A percentile compares a stretch with the other conserved stretches of the same genome.
Evolutionary conservation across 2,888 invertebrate genomes (phyloP).

Genomic region (Vanessa cardui): DNA sequence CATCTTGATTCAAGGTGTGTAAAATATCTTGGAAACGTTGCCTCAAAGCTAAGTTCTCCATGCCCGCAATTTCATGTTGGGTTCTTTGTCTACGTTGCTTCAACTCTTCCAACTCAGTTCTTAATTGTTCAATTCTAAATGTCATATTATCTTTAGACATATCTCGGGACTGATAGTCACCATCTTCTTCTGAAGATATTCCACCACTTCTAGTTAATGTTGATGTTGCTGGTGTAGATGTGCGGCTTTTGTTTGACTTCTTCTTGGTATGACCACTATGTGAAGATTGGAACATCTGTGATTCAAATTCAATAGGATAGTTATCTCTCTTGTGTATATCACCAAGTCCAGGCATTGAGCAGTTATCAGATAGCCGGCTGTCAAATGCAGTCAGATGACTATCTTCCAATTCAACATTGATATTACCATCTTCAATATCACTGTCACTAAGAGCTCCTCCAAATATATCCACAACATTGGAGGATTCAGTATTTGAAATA

Average conservation of each 20-base stretch:
- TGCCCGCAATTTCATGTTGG: conserved; percentile 91
- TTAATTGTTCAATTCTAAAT: conserved; percentile 87
- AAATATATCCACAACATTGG: conserved; percentile 89
- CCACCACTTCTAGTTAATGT: conserved; percentile 51
- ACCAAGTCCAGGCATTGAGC: conserved; percentile 60
- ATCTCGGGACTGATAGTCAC: conserved; percentile 59
- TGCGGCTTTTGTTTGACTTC: conserved; percentile 49
- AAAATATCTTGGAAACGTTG: conserved; percentile 92
- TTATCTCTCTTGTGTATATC: conserved; percentile 53
- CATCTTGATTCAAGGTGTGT: conserved; percentile 90
- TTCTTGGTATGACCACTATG: conserved; percentile 45
- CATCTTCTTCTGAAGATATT: conserved; percentile 65
- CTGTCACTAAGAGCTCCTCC: conserved; percentile 96
- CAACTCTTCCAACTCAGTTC: conserved; percentile 88
- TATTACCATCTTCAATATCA: conserved; percentile 89
- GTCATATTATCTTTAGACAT: conserved; percentile 80
- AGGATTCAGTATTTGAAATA: conserved; percentile 49
- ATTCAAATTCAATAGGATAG: conserved; percentile 64
- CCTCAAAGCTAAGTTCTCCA: conserved; percentile 91
- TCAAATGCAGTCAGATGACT: conserved; percentile 89
- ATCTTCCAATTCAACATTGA: conserved; percentile 91
- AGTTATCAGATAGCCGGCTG: conserved; percentile 86
- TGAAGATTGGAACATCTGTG: conserved; percentile 60
- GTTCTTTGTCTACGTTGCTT: conserved; percentile 89
- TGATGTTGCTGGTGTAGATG: conserved; percentile 51